Base-by-base conservation (phyloP, 2,113 vertebrate species). In the Trogon surrucura region DNA sequence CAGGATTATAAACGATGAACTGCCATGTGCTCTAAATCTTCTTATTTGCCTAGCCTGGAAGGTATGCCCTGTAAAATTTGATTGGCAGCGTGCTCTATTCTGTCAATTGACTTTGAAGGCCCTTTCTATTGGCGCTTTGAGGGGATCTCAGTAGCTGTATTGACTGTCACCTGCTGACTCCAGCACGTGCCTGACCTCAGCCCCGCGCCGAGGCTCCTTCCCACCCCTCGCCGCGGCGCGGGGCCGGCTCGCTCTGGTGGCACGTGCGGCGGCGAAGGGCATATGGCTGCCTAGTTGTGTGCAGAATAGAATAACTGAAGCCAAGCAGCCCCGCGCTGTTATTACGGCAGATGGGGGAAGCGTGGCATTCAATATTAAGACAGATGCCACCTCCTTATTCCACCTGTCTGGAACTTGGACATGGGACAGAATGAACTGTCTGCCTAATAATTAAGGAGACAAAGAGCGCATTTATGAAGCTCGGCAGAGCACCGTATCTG, bases 341-440 rank as follows among this genome's bases (percentile, higher is more conserved):
- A 96, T 97, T 95, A 97, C 97, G 87, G 98, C 98, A 98, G 98
- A 98, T 98, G 98, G 98, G 98, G 97, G 97, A 98, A 98, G 98
- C 98, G 98, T 98, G 98, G 98, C 98, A 98, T 98, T 98, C 98
- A 98, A 98, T 98, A 98, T 98, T 98, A 98, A 98, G 98, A 98
- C 98, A 98, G 98, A 98, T 98, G 98, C 98, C 98, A 98, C 98
- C 98, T 98, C 98, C 98, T 98, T 97, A 97, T 97, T 98, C 98
- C 98, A 98, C 98, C 98, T 98, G 98, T 98, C 98, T 98, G 97
- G 96, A 98, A 98, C 98, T 98, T 98, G 98, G 98, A 98, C 97
- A 96, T 98, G 97, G 98, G 97, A 98, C 98, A 98, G 97, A 97
- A 97, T 56, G 98, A 97, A 97, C 97, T 97, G 98, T 98, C 98